Conservation (phyloP, 1,140 invertebrate genomes). For the Brachionus asplanchnoidis region DNA sequence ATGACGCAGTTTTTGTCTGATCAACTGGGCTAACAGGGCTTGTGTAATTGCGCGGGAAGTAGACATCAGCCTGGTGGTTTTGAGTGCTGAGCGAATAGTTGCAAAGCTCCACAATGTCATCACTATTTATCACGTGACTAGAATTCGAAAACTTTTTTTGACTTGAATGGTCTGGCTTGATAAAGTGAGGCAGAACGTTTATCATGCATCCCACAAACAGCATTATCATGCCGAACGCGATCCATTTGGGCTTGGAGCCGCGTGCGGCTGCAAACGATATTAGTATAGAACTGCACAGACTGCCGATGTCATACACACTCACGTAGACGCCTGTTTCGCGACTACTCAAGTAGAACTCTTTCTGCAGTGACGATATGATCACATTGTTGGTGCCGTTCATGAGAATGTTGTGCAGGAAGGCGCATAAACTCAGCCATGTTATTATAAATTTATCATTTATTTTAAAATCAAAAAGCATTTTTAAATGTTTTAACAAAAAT, state of each 20-base stretch:
- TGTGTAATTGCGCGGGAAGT: not conserved
- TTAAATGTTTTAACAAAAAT: not conserved
- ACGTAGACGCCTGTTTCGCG: slow-evolving; percentile 32
- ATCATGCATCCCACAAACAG: slow-evolving; percentile 30
- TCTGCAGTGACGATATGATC: slow-evolving; percentile 26
- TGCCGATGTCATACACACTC: slow-evolving; percentile 33
- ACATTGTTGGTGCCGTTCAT: slow-evolving; percentile 41
- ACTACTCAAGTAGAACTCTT: slow-evolving; percentile 38
- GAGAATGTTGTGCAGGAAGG: slow-evolving; percentile 31
- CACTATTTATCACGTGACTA: not conserved
- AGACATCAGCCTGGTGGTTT: not conserved
- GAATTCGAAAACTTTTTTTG: not conserved
- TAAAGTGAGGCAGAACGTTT: slow-evolving; percentile 11
- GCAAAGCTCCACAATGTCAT: not conserved
- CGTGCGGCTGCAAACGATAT: slow-evolving; percentile 3
- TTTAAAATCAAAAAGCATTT: slow-evolving; percentile 30
- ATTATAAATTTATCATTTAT: slow-evolving; percentile 31
- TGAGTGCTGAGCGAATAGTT: slow-evolving; percentile 15
- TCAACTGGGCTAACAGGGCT: not conserved
- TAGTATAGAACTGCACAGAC: not conserved
- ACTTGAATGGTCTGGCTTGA: not conserved
- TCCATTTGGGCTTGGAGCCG: slow-evolving; percentile 26
- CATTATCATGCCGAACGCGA: slow-evolving; percentile 27
- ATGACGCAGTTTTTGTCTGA: not conserved
- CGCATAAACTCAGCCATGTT: slow-evolving; percentile 3